phyloP scores from a whole-genome alignment of 1,140 invertebrate species.

The Bicyclus anynana region DNA sequence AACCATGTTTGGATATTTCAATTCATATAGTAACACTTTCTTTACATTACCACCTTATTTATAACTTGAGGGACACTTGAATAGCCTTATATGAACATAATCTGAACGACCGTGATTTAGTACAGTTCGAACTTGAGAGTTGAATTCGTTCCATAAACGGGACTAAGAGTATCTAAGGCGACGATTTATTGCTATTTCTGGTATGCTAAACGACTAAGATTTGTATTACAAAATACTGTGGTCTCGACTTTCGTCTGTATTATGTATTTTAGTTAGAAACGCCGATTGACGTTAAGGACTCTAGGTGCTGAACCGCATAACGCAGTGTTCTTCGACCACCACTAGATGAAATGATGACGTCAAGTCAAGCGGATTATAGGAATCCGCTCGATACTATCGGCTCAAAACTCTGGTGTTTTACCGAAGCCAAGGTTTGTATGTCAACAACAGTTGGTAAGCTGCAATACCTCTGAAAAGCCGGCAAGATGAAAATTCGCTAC shows the following conservation, averaged over 20 bases:
- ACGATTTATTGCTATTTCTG: slow-evolving; percentile 30
- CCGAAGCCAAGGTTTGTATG: no score
- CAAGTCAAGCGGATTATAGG: no score
- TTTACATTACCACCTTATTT: slow-evolving; percentile 21
- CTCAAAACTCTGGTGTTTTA: no score
- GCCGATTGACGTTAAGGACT: no score
- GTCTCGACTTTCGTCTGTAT: background rate
- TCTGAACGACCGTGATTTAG: slow-evolving; percentile 25
- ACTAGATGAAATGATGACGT: no score
- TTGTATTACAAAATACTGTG: slow-evolving; percentile 25
- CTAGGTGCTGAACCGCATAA: no score
- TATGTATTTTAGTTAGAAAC: background rate
- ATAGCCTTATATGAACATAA: slow-evolving; percentile 31
- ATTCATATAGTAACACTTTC: slow-evolving; percentile 10
- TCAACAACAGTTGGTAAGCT: no score
- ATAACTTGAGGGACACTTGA: slow-evolving; percentile 26
- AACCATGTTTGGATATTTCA: slow-evolving; percentile 3
- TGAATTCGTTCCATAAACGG: slow-evolving; percentile 28
- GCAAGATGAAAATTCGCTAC: no score
- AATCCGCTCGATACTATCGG: no score
- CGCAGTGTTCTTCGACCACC: no score
- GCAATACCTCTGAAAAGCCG: no score
- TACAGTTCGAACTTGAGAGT: slow-evolving; percentile 22
- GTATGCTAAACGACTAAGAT: slow-evolving; percentile 30
- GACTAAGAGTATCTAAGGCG: slow-evolving; percentile 27